A percentile compares a stretch with the other conserved stretches of the same genome.
Conservation (phyloP, 1,140 invertebrate species). For the Hydropsyche tenuis region DNA sequence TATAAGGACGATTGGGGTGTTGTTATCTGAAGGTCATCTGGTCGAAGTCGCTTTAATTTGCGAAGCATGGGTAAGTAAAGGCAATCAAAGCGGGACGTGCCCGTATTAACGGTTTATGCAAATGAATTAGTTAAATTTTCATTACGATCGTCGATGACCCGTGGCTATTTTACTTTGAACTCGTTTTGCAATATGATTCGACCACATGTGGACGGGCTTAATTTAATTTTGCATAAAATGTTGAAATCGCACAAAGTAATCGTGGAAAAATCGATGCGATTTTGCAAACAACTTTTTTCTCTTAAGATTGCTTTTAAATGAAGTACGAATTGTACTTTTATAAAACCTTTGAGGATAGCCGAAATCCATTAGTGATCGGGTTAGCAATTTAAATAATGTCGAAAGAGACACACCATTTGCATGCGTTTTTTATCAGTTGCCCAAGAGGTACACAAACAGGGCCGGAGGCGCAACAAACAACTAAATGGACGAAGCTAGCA, state of each 20-base stretch:
- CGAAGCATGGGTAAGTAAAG: not conserved
- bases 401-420: conserved; percentile 32
- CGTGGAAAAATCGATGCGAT: too few species aligned
- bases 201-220: too few species aligned
- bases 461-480: not conserved
- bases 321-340: too few species aligned
- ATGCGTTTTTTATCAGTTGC: conserved; percentile 26
- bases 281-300: too few species aligned
- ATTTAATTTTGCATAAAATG: too few species aligned
- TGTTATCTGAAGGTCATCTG: too few species aligned
- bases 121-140: conserved; percentile 49
- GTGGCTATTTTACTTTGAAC: not conserved
- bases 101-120: conserved; percentile 43
- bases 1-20: not conserved
- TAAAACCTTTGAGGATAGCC: not conserved
- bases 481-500: not conserved
- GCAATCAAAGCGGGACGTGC: conserved; percentile 42
- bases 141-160: conserved; percentile 39
- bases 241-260: too few species aligned
- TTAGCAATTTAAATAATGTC: conserved; percentile 19
- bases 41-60: too few species aligned
- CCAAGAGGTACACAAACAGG: conserved; percentile 26
- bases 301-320: too few species aligned
- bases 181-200: too few species aligned
- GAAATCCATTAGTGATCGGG: conserved; percentile 29